Conservation (phyloP, 2,888 invertebrate genomes). For the Antitype chi region DNA sequence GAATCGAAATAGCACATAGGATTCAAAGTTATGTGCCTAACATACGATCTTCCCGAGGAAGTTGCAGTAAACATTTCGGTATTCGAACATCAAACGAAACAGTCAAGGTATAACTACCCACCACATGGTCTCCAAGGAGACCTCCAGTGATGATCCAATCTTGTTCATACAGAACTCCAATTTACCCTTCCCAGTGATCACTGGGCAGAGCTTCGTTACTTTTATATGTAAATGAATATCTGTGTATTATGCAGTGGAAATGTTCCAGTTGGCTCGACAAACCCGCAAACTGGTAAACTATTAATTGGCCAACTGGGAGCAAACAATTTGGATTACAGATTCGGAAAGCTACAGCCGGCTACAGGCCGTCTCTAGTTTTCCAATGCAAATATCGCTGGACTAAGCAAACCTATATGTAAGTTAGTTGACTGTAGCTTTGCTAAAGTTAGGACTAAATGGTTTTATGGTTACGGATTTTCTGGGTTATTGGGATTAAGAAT, state of each 20-base stretch:
- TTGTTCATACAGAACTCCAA: constrained; percentile 22
- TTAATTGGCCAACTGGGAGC: constrained; percentile 64
- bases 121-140: constrained; percentile 8
- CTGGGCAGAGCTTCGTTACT: constrained; percentile 35
- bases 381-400: constrained; percentile 58
- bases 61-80: neutral
- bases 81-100: neutral
- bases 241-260: constrained; percentile 55
- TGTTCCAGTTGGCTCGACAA: constrained; percentile 55
- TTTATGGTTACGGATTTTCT: neutral
- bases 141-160: constrained; percentile 19
- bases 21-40: neutral
- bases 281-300: constrained; percentile 62
- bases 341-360: constrained; percentile 49
- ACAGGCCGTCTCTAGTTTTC: constrained; percentile 54
- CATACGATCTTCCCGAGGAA: neutral
- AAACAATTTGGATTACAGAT: constrained; percentile 68
- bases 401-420: constrained; percentile 34
- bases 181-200: constrained; percentile 33
- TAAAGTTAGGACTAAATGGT: constrained; percentile 26
- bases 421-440: constrained; percentile 4
- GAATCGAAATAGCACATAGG: neutral
- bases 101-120: neutral
- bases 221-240: constrained; percentile 57
- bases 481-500: neutral